A percentile compares a stretch with the other conserved stretches of the same genome.
phyloP scores from a whole-genome alignment of 2,113 vertebrate species.

The Vicugna pacos region DNA sequence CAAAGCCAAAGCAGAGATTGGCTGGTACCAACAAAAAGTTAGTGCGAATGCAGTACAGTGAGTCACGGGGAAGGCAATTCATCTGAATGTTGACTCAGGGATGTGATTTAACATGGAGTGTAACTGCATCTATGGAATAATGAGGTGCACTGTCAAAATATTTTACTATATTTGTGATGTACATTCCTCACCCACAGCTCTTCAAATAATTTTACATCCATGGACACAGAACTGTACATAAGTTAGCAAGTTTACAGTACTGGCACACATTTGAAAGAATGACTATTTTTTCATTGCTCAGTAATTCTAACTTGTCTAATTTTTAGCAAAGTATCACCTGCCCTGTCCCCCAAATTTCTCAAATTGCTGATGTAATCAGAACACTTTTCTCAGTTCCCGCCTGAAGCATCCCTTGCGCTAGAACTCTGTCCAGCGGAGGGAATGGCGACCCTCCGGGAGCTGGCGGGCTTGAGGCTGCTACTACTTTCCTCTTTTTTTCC shows the following conservation, averaged over 20 bases:
- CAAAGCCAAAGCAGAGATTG: not conserved
- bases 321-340: not conserved
- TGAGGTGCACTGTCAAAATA: not conserved
- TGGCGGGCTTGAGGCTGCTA: not conserved
- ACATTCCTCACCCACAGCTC: not conserved
- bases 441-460: not conserved
- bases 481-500: not conserved
- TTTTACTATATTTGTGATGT: not conserved
- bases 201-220: slow-evolving; percentile 32
- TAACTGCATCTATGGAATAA: not conserved
- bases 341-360: not conserved
- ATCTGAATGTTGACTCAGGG: not conserved
- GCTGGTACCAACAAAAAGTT: not conserved
- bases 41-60: not conserved
- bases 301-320: not conserved
- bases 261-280: slow-evolving; percentile 16
- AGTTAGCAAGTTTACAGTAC: slow-evolving; percentile 5
- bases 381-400: not conserved
- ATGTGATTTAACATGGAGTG: not conserved
- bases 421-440: not conserved
- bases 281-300: not conserved
- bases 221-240: not conserved
- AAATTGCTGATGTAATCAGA: slow-evolving; percentile 36
- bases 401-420: not conserved
- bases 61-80: not conserved